phyloP scores from a whole-genome alignment of 2,797 vertebrate species.

The Myotis findleyi region DNA sequence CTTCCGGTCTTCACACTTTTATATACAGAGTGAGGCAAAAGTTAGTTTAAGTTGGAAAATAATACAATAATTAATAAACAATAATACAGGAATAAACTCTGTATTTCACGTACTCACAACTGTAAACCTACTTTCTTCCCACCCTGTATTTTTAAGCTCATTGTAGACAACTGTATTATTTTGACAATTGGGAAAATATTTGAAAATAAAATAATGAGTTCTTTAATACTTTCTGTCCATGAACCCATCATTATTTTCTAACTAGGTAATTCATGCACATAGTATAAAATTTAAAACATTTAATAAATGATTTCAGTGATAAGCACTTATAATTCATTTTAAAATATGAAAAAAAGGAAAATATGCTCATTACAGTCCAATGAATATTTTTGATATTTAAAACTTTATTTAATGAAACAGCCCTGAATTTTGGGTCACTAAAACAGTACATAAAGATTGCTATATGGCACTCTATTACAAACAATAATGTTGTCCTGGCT shows the following conservation, averaged over 20 bases:
- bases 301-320: background rate
- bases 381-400: background rate
- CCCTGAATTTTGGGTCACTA: background rate
- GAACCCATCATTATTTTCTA: slow-evolving; percentile 21
- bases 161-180: background rate
- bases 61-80: background rate
- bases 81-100: background rate
- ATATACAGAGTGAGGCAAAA: background rate
- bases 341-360: slow-evolving; percentile 1
- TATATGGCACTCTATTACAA: background rate
- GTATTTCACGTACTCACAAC: background rate
- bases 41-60: background rate
- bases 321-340: background rate
- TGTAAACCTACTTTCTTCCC: background rate
- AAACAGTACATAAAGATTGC: background rate
- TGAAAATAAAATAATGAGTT: slow-evolving; percentile 5
- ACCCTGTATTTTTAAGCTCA: background rate
- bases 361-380: background rate
- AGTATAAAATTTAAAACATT: background rate
- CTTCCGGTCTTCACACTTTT: background rate
- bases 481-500: background rate
- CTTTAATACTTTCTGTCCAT: slow-evolving; percentile 25
- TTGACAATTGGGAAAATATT: slow-evolving; percentile 25
- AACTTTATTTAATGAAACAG: slow-evolving; percentile 13
- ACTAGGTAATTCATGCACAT: background rate